Evolutionary conservation across 1,140 invertebrate genomes (phyloP).

Genomic region (Drosophila baimaii): DNA sequence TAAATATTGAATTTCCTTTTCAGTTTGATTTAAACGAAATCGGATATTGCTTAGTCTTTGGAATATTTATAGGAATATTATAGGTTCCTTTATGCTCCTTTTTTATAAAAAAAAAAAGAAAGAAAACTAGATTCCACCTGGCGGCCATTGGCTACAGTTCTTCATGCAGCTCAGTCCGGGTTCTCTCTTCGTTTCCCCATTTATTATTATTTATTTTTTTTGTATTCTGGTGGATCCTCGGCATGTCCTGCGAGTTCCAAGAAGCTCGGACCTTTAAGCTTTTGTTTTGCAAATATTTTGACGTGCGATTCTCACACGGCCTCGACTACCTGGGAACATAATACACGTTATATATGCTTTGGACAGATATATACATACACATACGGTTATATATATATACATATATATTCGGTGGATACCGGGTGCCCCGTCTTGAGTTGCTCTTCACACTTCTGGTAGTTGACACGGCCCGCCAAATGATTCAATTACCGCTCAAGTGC

Average conservation of each 20-base stretch:
- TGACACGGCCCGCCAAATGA: constrained; percentile 58
- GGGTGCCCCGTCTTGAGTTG: constrained; percentile 40
- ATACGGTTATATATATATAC: constrained; percentile 1
- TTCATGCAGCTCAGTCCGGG: no score
- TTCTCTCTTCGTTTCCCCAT: not conserved
- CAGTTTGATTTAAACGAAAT: constrained; percentile 17
- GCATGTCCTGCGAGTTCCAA: constrained; percentile 62
- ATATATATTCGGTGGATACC: constrained; percentile 19
- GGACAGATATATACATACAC: not conserved
- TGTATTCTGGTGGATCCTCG: constrained; percentile 12
- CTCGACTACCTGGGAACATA: constrained; percentile 21
- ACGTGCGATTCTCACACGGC: constrained; percentile 51
- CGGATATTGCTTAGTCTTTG: constrained; percentile 26
- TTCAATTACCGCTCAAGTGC: constrained; percentile 73
- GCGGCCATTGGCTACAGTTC: constrained; percentile 42
- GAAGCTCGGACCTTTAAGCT: constrained; percentile 47
- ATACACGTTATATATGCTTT: not conserved
- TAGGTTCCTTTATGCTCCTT: no score
- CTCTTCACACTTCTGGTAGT: constrained; percentile 48
- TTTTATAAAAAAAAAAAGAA: no score
- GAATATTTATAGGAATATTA: no score
- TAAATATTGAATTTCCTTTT: constrained; percentile 71
- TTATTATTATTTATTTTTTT: no score
- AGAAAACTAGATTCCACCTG: constrained; percentile 31
- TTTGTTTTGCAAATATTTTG: constrained; percentile 83